A percentile compares a stretch with the other conserved stretches of the same genome.
Conservation (phyloP, 1,140 invertebrate genomes). For the Orchestia grillus region DNA sequence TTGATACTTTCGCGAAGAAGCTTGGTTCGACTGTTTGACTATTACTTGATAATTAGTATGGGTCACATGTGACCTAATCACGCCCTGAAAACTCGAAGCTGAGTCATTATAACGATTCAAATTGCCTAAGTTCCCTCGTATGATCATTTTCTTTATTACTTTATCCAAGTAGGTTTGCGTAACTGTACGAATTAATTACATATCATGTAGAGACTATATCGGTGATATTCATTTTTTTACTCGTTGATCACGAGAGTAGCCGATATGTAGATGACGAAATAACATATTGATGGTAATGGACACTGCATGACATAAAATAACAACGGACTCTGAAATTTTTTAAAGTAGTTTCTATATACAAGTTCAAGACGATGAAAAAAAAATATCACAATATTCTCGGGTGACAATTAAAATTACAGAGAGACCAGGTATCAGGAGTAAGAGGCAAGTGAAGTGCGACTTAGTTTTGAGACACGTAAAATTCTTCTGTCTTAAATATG, state of each 20-base stretch:
- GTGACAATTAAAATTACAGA: not conserved
- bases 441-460: not conserved
- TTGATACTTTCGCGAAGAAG: not conserved
- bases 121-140: not conserved
- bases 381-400: not conserved
- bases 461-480: not conserved
- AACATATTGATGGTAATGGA: not conserved
- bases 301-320: not conserved
- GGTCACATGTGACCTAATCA: not conserved
- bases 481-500: not conserved
- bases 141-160: not conserved
- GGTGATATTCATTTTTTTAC: not conserved
- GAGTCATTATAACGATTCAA: not conserved
- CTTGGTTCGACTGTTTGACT: not conserved
- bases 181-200: not conserved
- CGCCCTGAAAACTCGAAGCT: not conserved
- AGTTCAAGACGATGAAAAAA: not conserved
- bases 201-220: not conserved
- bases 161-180: not conserved
- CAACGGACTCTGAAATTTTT: not conserved
- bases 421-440: not conserved
- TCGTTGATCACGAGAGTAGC: not conserved
- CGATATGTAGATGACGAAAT: not conserved
- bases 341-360: not conserved
- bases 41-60: not conserved